phyloP scores from a whole-genome alignment of 2,797 vertebrate genomes.

The Hapalemur alaotrensis region DNA sequence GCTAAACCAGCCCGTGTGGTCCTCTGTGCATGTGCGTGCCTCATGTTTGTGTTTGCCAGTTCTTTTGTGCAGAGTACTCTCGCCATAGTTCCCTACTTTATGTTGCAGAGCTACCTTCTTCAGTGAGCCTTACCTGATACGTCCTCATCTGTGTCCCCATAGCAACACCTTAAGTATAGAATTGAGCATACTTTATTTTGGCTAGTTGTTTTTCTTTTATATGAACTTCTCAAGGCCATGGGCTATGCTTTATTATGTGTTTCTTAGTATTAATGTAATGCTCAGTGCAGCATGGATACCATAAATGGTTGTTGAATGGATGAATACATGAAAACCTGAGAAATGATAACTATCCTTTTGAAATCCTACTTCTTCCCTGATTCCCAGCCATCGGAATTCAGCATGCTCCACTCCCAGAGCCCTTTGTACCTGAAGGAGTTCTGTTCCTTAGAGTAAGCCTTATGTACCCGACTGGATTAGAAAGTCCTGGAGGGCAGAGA shows the following conservation, averaged over 20 bases:
- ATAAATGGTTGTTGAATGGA: slow-evolving; percentile 16
- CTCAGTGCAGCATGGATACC: background rate
- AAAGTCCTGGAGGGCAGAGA: slow-evolving; percentile 26
- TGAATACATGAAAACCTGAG: slow-evolving; percentile 31
- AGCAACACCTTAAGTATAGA: slow-evolving; percentile 56
- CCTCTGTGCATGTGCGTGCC: background rate
- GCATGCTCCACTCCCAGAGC: background rate
- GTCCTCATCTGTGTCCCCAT: slow-evolving; percentile 27
- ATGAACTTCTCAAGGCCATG: slow-evolving; percentile 28
- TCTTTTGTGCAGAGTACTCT: slow-evolving; percentile 28
- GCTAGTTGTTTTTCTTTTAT: slow-evolving; percentile 28
- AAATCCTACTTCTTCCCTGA: slow-evolving; percentile 30
- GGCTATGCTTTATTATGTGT: slow-evolving; percentile 42
- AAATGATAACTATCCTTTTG: background rate
- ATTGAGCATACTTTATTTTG: slow-evolving; percentile 51
- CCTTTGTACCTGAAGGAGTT: background rate
- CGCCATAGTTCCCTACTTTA: background rate
- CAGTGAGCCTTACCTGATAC: background rate
- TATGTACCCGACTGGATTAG: slow-evolving; percentile 12
- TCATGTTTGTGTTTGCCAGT: background rate
- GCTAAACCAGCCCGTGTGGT: background rate
- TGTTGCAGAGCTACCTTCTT: slow-evolving; percentile 6
- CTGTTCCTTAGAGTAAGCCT: slow-evolving; percentile 1
- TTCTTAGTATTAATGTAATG: slow-evolving; percentile 2
- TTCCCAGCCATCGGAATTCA: background rate